Base-by-base conservation (phyloP, 2,113 vertebrate genomes). In the Dromas ardeola region DNA sequence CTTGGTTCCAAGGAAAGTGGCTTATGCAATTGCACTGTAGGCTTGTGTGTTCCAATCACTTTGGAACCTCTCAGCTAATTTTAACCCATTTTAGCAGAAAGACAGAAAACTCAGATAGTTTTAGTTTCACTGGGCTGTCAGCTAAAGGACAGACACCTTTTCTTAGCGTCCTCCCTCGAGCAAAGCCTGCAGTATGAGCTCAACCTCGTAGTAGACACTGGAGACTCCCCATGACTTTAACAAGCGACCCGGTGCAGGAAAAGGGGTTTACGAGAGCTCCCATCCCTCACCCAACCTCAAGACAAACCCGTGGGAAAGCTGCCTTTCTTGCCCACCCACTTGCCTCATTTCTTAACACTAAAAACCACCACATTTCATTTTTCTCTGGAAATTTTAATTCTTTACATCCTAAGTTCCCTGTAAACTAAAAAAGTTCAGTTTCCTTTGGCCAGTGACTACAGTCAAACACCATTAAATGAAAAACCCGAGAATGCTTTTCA, bases 51-150 rank as follows among this genome's bases (percentile, higher is more conserved):
- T 95, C 73, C 81, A 47, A 43, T 59, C 14, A 1, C 73, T 88
- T 88, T 70, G 87, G 95, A 96, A 93, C 71, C 78, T 96, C 95
- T 88, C 96, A 97, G 66, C 93, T 96, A 91, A 96, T 97, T 96
- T 95, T 88, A 96, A 92, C 78, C 62, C 81, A 80, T 45, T 90
- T 90, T 88, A 93, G 84, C 5, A 1, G 78, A 93, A 73, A 81
- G 21, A 72, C 30, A 82, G 70, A 82, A 85, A 90, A 83, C 74
- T 80, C 45, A 4, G 56, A 21, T 43, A 69, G 81, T 72, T 97
- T 90, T 88, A 59, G 49, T 80, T 86, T 95, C 76, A 34, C 84
- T n/a, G 59, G 78, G 85, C 87, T 97, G 92, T 77, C 93, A 95
- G 85, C 84, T 93, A 45, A 63, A 92, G 92, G 90, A 88, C 81